phyloP scores from a whole-genome alignment of 2,113 vertebrate genomes.

The Mola mola region DNA sequence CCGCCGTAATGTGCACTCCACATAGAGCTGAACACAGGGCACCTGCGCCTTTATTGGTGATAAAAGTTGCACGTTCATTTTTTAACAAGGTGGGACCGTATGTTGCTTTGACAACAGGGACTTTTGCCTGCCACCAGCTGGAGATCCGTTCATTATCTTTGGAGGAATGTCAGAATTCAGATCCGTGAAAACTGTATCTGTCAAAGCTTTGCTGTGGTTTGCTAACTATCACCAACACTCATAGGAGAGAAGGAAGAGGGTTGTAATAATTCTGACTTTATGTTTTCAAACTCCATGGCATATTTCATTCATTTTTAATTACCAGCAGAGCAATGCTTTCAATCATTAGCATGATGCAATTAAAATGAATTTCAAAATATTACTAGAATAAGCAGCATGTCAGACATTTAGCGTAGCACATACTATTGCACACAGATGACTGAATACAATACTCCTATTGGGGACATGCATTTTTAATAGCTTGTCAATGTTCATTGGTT shows the following conservation, averaged over 20 bases:
- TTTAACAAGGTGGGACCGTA: slow-evolving; percentile 47
- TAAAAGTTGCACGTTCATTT: slow-evolving; percentile 60
- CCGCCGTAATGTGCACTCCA: background rate
- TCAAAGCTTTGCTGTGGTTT: slow-evolving; percentile 35
- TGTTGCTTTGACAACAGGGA: slow-evolving; percentile 47
- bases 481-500: slow-evolving; percentile 52
- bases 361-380: slow-evolving; percentile 31
- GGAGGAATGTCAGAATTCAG: slow-evolving; percentile 69
- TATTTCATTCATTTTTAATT: slow-evolving; percentile 5
- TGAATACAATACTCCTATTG: slow-evolving; percentile 45
- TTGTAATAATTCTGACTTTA: slow-evolving; percentile 4
- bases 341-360: slow-evolving; percentile 31
- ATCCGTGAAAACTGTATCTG: slow-evolving; percentile 57
- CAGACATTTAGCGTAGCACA: slow-evolving; percentile 34
- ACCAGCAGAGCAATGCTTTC: background rate
- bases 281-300: background rate
- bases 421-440: slow-evolving; percentile 31
- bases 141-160: slow-evolving; percentile 68
- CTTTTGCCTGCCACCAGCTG: slow-evolving; percentile 50
- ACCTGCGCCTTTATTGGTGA: slow-evolving; percentile 59
- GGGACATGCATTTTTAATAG: slow-evolving; percentile 61
- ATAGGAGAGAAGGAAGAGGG: slow-evolving; percentile 6
- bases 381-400: slow-evolving; percentile 45
- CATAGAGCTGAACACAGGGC: slow-evolving; percentile 29
- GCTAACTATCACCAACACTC: slow-evolving; percentile 30